phyloP scores from a whole-genome alignment of 2,797 vertebrate genomes.

The Channa striata region DNA sequence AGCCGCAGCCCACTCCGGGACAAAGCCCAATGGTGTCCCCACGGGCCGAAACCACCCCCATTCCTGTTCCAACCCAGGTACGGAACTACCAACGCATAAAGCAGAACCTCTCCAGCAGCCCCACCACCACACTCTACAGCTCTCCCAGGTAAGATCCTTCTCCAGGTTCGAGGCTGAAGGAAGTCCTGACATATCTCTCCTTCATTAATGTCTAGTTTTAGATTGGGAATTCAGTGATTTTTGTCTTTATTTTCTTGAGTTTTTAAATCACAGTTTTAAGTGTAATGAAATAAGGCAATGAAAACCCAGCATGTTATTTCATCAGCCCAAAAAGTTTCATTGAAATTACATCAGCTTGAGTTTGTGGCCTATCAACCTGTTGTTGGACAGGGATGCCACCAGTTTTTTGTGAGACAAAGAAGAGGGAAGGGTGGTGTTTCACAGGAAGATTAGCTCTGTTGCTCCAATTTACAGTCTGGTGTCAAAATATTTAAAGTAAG shows the following conservation, averaged over 20 bases:
- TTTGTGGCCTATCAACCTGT: neutral
- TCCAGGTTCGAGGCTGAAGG: neutral
- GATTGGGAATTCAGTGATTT: no score
- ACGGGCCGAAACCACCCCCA: conserved; percentile 92
- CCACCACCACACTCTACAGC: conserved; percentile 86
- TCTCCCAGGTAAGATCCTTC: conserved; percentile 89
- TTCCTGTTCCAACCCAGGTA: conserved; percentile 96
- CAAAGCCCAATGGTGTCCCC: conserved; percentile 88
- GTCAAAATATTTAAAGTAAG: conserved; percentile 1
- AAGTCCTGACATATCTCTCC: no score
- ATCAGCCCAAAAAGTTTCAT: conserved; percentile 50
- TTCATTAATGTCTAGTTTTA: no score
- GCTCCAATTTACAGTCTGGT: conserved; percentile 9
- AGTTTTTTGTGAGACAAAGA: conserved; percentile 16
- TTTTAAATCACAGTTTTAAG: neutral
- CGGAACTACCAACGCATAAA: conserved; percentile 98
- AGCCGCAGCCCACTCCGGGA: conserved; percentile 73
- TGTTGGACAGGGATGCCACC: conserved; percentile 12
- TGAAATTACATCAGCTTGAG: conserved; percentile 46
- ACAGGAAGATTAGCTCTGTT: conserved; percentile 16
- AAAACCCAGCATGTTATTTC: conserved; percentile 33
- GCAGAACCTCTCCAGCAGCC: conserved; percentile 94
- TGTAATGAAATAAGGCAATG: neutral
- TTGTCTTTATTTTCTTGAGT: neutral
- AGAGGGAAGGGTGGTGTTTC: conserved; percentile 5